Percentiles rank a stretch among this genome's conserved stretches.
These are phyloP conservation scores for Saturnia pavonia DNA, from an alignment of 2,888 invertebrate species.

Conservation along the genomic window DNA sequence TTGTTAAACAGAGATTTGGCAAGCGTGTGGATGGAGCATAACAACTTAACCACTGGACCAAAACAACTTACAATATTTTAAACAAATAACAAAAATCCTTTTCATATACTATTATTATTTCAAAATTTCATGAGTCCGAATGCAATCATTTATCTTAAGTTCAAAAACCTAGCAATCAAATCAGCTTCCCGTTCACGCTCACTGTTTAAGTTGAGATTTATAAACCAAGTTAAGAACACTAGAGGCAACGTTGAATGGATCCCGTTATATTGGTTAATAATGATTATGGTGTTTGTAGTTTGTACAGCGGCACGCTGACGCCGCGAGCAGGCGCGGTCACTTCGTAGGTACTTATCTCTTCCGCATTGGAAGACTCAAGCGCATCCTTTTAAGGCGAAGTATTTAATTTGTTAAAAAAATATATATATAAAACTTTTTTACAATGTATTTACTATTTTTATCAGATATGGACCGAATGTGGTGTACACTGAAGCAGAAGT, in stretches of 20 bases:
- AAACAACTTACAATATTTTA: too few species aligned
- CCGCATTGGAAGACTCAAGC: slow-evolving; percentile 12
- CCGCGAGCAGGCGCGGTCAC: not conserved
- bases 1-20: too few species aligned
- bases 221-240: slow-evolving; percentile 4
- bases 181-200: not conserved
- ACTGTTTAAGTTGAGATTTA: not conserved
- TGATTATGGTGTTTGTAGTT: not conserved
- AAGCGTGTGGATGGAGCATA: too few species aligned
- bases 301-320: not conserved
- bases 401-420: not conserved
- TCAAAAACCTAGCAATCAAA: not conserved
- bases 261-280: slow-evolving; percentile 10
- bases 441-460: not conserved
- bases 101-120: too few species aligned
- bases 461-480: too few species aligned
- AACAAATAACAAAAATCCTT: too few species aligned
- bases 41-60: too few species aligned
- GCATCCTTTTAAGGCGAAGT: slow-evolving; percentile 8
- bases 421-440: not conserved
- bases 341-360: slow-evolving; percentile 2
- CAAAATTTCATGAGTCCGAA: too few species aligned
- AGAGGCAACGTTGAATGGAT: not conserved
- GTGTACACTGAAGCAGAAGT: too few species aligned
- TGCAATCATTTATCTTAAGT: too few species aligned